phyloP scores from a whole-genome alignment of 1,140 invertebrate genomes.

The Lucilia sericata region DNA sequence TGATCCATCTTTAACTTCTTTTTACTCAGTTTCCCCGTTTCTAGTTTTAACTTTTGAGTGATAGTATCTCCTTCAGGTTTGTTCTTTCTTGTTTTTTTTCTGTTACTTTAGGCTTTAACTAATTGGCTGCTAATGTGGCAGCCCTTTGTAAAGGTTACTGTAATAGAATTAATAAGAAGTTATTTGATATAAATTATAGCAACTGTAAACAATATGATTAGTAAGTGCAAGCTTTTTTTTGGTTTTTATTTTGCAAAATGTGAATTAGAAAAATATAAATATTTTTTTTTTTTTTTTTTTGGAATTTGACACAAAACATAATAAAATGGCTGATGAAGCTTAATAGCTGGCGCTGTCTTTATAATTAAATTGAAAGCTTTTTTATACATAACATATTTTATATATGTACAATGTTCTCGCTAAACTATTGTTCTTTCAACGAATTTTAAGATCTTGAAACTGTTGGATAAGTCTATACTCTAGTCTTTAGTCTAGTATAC shows the following conservation, averaged over 20 bases:
- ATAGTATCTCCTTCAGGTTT: neutral
- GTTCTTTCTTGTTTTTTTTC: neutral
- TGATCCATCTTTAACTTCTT: neutral
- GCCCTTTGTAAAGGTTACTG: constrained; percentile 65
- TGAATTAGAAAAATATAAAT: constrained; percentile 11
- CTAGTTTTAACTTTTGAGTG: neutral
- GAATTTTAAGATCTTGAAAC: too few species aligned
- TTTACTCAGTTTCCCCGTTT: constrained; percentile 13
- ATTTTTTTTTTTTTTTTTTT: neutral
- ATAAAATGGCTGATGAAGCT: neutral
- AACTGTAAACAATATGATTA: neutral
- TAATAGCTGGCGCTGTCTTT: neutral
- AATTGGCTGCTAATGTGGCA: constrained; percentile 48
- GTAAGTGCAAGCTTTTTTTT: neutral
- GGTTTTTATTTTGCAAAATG: neutral
- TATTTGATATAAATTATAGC: neutral
- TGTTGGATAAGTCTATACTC: too few species aligned
- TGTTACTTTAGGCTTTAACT: constrained; percentile 33
- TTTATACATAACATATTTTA: neutral
- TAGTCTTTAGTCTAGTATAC: too few species aligned
- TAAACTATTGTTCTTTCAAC: too few species aligned
- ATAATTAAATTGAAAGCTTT: neutral
- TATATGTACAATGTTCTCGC: neutral
- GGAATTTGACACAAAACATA: neutral
- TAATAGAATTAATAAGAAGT: constrained; percentile 47